A percentile compares a stretch with the other conserved stretches of the same genome.
phyloP scores from a whole-genome alignment of 2,113 vertebrate genomes.

The Erinaceus europaeus region DNA sequence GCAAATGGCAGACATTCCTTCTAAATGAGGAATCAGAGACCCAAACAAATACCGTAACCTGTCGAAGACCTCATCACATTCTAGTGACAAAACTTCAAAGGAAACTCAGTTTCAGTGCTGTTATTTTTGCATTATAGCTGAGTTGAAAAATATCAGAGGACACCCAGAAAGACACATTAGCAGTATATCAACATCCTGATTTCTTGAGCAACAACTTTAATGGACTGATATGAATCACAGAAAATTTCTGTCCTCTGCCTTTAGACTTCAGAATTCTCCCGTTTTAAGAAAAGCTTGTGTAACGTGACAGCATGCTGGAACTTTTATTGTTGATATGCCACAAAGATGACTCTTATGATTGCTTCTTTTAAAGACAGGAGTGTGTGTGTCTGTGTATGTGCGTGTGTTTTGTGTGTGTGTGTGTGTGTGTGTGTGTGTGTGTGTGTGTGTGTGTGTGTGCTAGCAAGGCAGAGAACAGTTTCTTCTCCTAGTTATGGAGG shows the following conservation, averaged over 20 bases:
- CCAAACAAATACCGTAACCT: not conserved
- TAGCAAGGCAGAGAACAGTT: slow-evolving; percentile 34
- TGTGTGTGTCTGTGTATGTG: not conserved
- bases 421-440: no score
- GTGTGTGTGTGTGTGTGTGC: no score
- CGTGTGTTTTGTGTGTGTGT: no score
- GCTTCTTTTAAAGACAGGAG: slow-evolving; percentile 46
- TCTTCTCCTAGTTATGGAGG: slow-evolving; percentile 22
- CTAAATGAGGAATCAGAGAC: not conserved
- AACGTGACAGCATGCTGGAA: not conserved
- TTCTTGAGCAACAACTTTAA: not conserved
- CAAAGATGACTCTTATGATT: not conserved
- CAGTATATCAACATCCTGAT: not conserved
- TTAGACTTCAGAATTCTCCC: not conserved
- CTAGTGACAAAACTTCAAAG: not conserved
- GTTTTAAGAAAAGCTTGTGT: no score
- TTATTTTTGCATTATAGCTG: not conserved
- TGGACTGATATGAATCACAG: not conserved
- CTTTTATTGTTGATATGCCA: slow-evolving; percentile 33
- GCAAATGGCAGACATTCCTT: slow-evolving; percentile 1
- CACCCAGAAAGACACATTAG: not conserved
- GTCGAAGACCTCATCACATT: not conserved
- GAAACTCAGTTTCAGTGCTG: not conserved
- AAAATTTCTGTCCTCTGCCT: not conserved
- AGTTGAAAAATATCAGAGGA: slow-evolving; percentile 20